phyloP scores from a whole-genome alignment of 37 sponge, comb jelly and placozoan genomes.

The Axinella damicornis region DNA sequence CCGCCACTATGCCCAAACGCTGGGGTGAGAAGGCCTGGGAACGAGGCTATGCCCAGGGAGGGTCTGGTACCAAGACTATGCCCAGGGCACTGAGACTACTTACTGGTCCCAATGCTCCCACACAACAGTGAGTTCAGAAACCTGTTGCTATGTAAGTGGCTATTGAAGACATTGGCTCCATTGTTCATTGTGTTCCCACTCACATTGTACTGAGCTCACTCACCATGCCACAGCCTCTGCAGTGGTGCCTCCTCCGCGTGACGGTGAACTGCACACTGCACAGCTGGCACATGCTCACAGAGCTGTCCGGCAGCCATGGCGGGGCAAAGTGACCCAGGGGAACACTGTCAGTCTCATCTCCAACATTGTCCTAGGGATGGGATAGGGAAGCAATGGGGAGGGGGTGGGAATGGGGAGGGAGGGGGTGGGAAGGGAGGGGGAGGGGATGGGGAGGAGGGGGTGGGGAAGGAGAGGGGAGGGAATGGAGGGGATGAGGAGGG shows the following conservation, averaged over 20 bases:
- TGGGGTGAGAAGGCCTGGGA: no score
- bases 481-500: no score
- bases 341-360: conserved; percentile 4
- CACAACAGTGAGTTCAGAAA: no score
- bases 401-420: background rate
- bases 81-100: no score
- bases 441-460: background rate
- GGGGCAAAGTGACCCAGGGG: conserved; percentile 79
- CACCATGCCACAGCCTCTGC: conserved; percentile 89
- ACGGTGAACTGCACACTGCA: conserved; percentile 76
- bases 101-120: no score
- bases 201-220: conserved; percentile 1
- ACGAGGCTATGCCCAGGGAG: no score
- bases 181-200: no score
- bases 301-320: conserved; percentile 84
- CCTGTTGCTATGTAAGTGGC: no score
- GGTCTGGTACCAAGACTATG: no score
- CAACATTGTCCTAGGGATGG: background rate
- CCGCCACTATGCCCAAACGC: no score
- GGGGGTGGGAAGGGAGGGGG: background rate
- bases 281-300: conserved; percentile 89
- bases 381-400: background rate
- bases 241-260: conserved; percentile 84
- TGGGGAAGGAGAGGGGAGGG: background rate
- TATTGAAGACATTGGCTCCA: no score